phyloP scores from a whole-genome alignment of 1,140 invertebrate genomes.

The Diabrotica undecimpunctata region DNA sequence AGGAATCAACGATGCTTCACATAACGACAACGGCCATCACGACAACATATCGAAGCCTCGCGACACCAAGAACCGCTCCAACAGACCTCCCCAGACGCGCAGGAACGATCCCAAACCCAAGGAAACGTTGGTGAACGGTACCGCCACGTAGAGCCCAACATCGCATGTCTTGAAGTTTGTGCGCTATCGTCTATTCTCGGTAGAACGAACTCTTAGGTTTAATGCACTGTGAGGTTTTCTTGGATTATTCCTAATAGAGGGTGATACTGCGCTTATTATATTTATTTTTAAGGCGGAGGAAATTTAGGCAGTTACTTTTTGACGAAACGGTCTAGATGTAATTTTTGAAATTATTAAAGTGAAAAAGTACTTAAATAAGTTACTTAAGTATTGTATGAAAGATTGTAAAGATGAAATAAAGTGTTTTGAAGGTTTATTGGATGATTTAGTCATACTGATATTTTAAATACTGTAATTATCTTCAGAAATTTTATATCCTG shows the following conservation, averaged over 20 bases:
- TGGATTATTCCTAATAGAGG: neutral
- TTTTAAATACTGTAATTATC: too few species aligned
- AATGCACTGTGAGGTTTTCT: constrained; percentile 1
- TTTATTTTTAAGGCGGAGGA: too few species aligned
- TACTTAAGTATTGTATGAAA: too few species aligned
- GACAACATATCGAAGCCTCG: constrained; percentile 43
- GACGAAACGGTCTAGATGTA: too few species aligned
- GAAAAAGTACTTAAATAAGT: too few species aligned
- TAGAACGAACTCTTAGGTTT: constrained; percentile 16
- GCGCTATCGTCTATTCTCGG: constrained; percentile 14
- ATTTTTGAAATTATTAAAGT: too few species aligned
- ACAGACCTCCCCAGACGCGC: constrained; percentile 49
- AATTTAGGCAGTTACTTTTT: too few species aligned
- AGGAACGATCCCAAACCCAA: constrained; percentile 51
- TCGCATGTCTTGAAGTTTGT: constrained; percentile 17
- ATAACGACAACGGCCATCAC: constrained; percentile 25
- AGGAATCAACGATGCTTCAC: constrained; percentile 23
- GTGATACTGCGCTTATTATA: too few species aligned
- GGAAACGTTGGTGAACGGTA: constrained; percentile 60
- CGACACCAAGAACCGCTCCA: constrained; percentile 49
- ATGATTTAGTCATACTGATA: too few species aligned
- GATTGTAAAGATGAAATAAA: too few species aligned
- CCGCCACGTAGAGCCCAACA: constrained; percentile 40
- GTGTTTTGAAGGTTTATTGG: too few species aligned
- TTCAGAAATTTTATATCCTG: too few species aligned